Evolutionary conservation across 2,113 vertebrate species (phyloP).

Genomic region (Paracanthobrama guichenoti): DNA sequence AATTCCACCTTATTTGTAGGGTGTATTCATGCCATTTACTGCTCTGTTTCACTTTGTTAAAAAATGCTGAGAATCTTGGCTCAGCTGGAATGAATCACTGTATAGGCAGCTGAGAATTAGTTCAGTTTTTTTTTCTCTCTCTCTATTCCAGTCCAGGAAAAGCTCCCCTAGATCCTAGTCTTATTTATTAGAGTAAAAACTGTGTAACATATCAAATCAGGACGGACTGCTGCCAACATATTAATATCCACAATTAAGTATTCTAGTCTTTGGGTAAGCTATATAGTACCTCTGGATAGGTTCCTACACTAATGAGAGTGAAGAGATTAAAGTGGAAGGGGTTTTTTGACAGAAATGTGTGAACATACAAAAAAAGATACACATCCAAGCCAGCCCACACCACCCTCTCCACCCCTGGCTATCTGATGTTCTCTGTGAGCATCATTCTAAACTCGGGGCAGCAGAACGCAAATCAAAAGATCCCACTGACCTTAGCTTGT

Average conservation of each 20-base stretch:
- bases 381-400: no score
- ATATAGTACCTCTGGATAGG: neutral
- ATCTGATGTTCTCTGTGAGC: no score
- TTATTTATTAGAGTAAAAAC: slow-evolving; percentile 18
- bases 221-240: neutral
- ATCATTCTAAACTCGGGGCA: no score
- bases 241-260: slow-evolving; percentile 16
- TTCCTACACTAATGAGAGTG: slow-evolving; percentile 11
- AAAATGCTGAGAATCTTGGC: slow-evolving; percentile 1
- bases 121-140: neutral
- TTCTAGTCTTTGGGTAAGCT: neutral
- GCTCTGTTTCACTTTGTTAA: slow-evolving; percentile 1
- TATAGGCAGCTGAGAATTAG: slow-evolving; percentile 10
- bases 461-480: no score
- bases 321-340: neutral
- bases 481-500: no score
- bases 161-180: slow-evolving; percentile 12
- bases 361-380: no score
- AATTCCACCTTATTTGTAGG: slow-evolving; percentile 27
- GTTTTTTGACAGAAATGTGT: neutral
- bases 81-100: slow-evolving; percentile 23
- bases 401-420: no score
- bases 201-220: slow-evolving; percentile 6
- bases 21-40: slow-evolving; percentile 9
- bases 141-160: neutral